Evolutionary conservation across 2,888 invertebrate species (phyloP).

Genomic region (Scrobipalpa costella): DNA sequence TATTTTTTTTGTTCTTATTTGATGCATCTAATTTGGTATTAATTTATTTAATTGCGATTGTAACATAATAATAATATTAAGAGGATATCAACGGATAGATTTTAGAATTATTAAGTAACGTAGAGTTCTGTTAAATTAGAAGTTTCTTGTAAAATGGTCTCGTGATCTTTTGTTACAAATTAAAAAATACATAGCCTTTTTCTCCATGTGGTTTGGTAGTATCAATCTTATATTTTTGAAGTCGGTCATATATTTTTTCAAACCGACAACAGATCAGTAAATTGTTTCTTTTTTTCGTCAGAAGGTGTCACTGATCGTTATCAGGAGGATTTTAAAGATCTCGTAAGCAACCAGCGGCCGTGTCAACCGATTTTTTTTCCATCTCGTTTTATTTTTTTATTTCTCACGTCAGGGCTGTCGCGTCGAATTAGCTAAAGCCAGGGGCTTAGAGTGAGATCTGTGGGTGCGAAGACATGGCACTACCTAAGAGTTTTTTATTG

Average conservation of each 20-base stretch:
- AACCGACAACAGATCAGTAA: neutral
- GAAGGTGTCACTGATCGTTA: slow-evolving; percentile 78
- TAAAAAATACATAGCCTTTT: too few relatives aligned
- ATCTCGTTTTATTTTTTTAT: slow-evolving; percentile 49
- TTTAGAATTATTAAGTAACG: too few relatives aligned
- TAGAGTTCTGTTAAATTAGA: too few relatives aligned
- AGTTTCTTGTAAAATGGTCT: neutral
- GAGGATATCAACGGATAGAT: too few relatives aligned
- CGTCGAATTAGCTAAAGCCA: slow-evolving; percentile 77
- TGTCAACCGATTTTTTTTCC: slow-evolving; percentile 61
- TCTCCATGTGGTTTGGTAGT: neutral
- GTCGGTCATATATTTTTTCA: neutral
- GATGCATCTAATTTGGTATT: too few relatives aligned
- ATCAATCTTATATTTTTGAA: neutral
- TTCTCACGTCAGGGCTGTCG: slow-evolving; percentile 74
- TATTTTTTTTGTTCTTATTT: too few relatives aligned
- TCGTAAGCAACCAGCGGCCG: slow-evolving; percentile 69
- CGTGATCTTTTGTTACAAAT: neutral
- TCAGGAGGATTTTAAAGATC: slow-evolving; percentile 74
- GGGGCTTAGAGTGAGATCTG: slow-evolving; percentile 63
- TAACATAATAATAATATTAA: too few relatives aligned
- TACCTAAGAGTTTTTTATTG: slow-evolving; percentile 39
- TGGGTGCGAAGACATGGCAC: slow-evolving; percentile 48
- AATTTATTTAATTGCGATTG: too few relatives aligned
- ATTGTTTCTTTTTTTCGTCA: slow-evolving; percentile 49